Percentiles rank a stretch among this genome's conserved stretches.
Conservation (phyloP, 1,140 invertebrate species). For the Macrotrachela quadricornifera region DNA sequence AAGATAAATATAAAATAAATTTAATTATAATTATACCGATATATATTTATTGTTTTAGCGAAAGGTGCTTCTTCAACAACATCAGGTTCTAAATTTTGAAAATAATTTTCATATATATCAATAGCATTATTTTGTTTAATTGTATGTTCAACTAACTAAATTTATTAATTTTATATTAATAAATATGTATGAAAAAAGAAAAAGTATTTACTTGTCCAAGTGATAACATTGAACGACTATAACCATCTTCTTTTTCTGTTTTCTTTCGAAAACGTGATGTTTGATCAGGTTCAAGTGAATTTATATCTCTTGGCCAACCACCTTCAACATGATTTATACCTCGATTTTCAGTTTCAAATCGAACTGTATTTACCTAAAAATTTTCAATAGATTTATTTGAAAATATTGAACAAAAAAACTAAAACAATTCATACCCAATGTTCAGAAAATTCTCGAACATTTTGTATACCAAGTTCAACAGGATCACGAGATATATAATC, state of each 20-base stretch:
- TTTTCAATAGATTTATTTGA: too few species aligned
- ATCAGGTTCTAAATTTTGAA: constrained; percentile 36
- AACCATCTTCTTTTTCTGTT: constrained; percentile 82
- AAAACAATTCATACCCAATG: too few species aligned
- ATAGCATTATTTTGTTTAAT: constrained; percentile 76
- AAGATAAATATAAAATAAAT: background rate
- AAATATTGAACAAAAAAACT: too few species aligned
- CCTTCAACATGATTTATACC: constrained; percentile 76
- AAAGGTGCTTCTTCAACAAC: constrained; percentile 27
- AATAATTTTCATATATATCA: constrained; percentile 74
- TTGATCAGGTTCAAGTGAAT: constrained; percentile 65
- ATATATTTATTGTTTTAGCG: constrained; percentile 33
- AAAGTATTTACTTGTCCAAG: constrained; percentile 37
- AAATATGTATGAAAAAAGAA: background rate
- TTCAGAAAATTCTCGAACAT: constrained; percentile 30
- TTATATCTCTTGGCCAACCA: constrained; percentile 88
- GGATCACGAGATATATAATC: constrained; percentile 47
- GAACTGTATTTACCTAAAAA: constrained; percentile 51
- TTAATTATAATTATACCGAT: constrained; percentile 18
- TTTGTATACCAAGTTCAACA: constrained; percentile 28
- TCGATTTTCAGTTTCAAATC: constrained; percentile 53
- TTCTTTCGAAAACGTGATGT: constrained; percentile 66
- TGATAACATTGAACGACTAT: constrained; percentile 58
- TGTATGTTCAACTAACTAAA: constrained; percentile 60
- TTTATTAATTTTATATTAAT: background rate